These are phyloP conservation scores for Acropora yongei DNA, from an alignment of 64 coral and sea anemone genomes.

Conservation along the genomic window DNA sequence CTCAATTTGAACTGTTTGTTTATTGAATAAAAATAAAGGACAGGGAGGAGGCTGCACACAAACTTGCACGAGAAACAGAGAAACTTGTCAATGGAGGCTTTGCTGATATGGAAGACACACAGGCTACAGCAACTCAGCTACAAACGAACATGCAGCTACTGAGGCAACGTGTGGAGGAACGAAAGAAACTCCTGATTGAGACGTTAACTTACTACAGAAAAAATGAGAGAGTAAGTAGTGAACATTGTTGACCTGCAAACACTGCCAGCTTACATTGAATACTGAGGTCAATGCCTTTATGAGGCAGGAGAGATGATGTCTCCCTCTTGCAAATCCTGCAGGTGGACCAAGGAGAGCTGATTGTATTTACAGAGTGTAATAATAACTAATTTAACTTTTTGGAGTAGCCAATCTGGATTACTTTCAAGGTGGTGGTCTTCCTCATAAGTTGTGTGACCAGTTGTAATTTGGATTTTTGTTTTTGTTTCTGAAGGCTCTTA, in stretches of 20 bases:
- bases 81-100: constrained; percentile 78
- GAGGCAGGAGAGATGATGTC: no score
- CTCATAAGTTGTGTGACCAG: no score
- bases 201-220: constrained; percentile 77
- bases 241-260: no score
- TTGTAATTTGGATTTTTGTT: no score
- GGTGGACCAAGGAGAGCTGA: no score
- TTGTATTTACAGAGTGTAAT: no score
- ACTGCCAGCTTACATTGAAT: no score
- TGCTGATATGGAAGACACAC: constrained; percentile 61
- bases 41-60: constrained; percentile 76
- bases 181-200: constrained; percentile 79
- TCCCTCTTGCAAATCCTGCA: no score
- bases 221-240: constrained; percentile 67
- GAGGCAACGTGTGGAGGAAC: constrained; percentile 70
- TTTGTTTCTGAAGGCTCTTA: constrained; percentile 63
- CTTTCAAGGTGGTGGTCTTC: no score
- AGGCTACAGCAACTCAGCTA: constrained; percentile 64
- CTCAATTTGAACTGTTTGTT: no score
- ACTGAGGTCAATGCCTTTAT: no score
- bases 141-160: constrained; percentile 76
- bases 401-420: no score
- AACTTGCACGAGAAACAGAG: constrained; percentile 87
- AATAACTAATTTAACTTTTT: background rate
- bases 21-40: constrained; percentile 57